These are phyloP conservation scores for Plectrocnemia conspersa DNA, from an alignment of 1,140 invertebrate species.

Conservation along the genomic window DNA sequence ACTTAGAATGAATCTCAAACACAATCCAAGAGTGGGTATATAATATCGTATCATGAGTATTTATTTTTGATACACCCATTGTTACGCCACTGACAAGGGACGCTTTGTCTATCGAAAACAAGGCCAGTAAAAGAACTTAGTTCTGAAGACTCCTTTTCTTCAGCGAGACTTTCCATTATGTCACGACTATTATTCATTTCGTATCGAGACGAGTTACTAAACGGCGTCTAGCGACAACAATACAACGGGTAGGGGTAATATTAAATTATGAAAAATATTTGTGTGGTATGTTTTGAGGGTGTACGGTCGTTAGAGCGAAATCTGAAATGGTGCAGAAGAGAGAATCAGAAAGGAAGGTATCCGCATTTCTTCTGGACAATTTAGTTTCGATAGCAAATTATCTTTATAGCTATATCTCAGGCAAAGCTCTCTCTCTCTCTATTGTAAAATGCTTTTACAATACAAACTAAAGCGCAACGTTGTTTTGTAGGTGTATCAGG, in stretches of 20 bases:
- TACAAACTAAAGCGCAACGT: constrained; percentile 2
- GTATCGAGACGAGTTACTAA: constrained; percentile 17
- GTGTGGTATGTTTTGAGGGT: too few species aligned
- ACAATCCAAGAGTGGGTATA: too few species aligned
- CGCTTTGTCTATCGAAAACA: constrained; percentile 13
- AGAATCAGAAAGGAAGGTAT: neutral
- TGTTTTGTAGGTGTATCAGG: neutral
- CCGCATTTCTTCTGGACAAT: constrained; percentile 23
- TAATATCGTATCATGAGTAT: too few species aligned
- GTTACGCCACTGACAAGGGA: constrained; percentile 6
- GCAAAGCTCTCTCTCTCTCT: constrained; percentile 17
- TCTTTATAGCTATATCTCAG: constrained; percentile 20
- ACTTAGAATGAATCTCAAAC: too few species aligned
- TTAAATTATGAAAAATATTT: neutral
- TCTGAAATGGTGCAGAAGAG: neutral
- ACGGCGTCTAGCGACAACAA: constrained; percentile 7
- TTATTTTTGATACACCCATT: too few species aligned
- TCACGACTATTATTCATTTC: constrained; percentile 12
- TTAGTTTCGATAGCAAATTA: constrained; percentile 25
- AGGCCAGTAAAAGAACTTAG: constrained; percentile 5
- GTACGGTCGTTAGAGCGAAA: neutral
- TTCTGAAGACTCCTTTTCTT: constrained; percentile 11
- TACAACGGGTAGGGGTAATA: neutral
- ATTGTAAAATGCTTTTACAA: constrained; percentile 19
- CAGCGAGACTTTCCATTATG: constrained; percentile 12